Conservation (phyloP, 1,140 invertebrate genomes). For the Diachasmimorpha longicaudata region DNA sequence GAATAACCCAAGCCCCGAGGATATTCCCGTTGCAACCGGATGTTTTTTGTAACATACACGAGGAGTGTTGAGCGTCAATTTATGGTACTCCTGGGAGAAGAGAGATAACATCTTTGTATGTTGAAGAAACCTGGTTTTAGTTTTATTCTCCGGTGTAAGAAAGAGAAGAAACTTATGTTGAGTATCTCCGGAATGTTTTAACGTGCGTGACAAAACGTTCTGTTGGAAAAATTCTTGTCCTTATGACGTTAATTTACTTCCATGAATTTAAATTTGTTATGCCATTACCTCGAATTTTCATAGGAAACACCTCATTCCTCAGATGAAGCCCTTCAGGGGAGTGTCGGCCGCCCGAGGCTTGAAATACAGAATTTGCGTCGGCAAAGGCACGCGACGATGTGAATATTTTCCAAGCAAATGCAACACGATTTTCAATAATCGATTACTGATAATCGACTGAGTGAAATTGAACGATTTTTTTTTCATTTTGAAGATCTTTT, state of each 20-base stretch:
- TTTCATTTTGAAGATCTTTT: no score
- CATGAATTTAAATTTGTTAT: no score
- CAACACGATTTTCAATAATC: not conserved
- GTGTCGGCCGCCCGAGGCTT: not conserved
- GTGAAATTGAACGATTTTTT: no score
- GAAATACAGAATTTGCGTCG: not conserved
- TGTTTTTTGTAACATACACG: slow-evolving; percentile 7
- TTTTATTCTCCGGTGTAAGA: not conserved
- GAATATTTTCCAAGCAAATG: not conserved
- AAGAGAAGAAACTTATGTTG: not conserved
- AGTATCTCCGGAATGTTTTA: not conserved
- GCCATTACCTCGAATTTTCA: no score
- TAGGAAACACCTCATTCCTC: no score
- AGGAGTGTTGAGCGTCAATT: slow-evolving; percentile 1
- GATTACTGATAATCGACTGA: no score
- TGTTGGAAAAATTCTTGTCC: no score
- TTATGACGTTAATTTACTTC: no score
- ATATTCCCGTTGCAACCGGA: not conserved
- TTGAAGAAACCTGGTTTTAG: not conserved
- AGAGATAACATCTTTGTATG: not conserved
- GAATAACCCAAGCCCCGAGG: slow-evolving; percentile 1
- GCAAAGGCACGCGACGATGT: not conserved
- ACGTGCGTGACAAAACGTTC: not conserved
- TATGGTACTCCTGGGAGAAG: not conserved
- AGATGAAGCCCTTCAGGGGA: no score